A percentile compares a stretch with the other conserved stretches of the same genome.
phyloP scores from a whole-genome alignment of 1,140 invertebrate genomes.

The Orius insidiosus region DNA sequence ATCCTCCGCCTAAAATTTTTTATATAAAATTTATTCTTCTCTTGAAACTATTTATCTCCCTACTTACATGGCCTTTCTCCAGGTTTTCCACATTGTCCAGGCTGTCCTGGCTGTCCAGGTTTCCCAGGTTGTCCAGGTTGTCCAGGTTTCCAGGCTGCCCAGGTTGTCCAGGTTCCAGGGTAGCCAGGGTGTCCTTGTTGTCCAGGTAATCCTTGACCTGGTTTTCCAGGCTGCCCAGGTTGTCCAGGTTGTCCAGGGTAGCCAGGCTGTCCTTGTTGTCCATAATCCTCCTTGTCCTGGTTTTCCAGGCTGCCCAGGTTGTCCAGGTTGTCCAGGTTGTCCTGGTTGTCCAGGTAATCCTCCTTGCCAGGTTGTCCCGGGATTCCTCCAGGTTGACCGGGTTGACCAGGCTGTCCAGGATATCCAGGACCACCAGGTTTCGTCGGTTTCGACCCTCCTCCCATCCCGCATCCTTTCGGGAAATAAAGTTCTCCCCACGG shows the following conservation, averaged over 20 bases:
- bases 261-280: too few species aligned
- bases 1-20: too few species aligned
- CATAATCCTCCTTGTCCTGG: too few species aligned
- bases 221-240: slow-evolving; percentile 11
- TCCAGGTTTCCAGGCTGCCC: slow-evolving; percentile 17
- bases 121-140: slow-evolving; percentile 7
- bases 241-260: slow-evolving; percentile 16
- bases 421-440: slow-evolving; percentile 12
- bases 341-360: slow-evolving; percentile 19
- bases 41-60: too few species aligned
- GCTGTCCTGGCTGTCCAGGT: slow-evolving; percentile 16
- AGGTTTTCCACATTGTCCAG: not conserved
- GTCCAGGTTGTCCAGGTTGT: slow-evolving; percentile 15
- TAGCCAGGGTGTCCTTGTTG: slow-evolving; percentile 12
- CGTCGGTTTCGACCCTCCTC: not conserved
- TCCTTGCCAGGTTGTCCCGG: slow-evolving; percentile 17
- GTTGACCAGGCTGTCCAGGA: slow-evolving; percentile 20
- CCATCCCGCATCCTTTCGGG: slow-evolving; percentile 34
- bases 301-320: slow-evolving; percentile 16
- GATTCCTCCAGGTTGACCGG: slow-evolving; percentile 21
- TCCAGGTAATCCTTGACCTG: slow-evolving; percentile 14
- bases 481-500: slow-evolving; percentile 41
- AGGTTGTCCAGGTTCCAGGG: slow-evolving; percentile 14
- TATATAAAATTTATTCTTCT: too few species aligned
- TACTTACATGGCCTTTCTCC: too few species aligned